phyloP scores from a whole-genome alignment of 2,797 vertebrate species.

The Pseudochirops corinnae region DNA sequence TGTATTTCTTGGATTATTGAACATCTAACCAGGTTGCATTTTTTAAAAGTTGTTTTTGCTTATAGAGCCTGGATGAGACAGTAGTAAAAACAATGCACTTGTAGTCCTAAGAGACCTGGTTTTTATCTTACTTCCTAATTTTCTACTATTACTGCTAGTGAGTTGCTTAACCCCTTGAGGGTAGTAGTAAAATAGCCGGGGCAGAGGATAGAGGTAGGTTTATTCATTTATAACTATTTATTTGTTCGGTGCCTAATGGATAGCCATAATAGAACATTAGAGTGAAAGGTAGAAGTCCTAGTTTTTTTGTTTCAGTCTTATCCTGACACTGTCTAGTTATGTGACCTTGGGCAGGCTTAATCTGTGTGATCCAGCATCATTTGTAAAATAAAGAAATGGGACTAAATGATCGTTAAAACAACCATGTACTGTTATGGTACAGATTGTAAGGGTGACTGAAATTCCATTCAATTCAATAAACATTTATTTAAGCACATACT shows the following conservation, averaged over 20 bases:
- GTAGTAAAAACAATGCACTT: neutral
- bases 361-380: neutral
- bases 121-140: neutral
- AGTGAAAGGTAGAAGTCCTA: neutral
- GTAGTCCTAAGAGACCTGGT: neutral
- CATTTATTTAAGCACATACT: neutral
- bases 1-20: neutral
- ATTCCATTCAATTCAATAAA: neutral
- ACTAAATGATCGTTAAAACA: neutral
- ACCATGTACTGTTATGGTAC: neutral
- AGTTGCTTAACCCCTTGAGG: neutral
- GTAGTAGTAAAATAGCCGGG: neutral
- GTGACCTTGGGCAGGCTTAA: neutral
- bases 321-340: neutral
- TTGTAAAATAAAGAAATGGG: neutral
- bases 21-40: neutral
- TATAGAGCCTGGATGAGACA: neutral
- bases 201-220: neutral
- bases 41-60: neutral
- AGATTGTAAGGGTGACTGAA: neutral
- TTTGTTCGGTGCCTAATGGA: neutral
- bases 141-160: neutral
- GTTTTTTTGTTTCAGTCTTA: neutral
- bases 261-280: neutral
- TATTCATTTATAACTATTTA: neutral